These are phyloP conservation scores for Drosophila sulfurigaster DNA, from an alignment of 1,140 invertebrate genomes.

Conservation along the genomic window DNA sequence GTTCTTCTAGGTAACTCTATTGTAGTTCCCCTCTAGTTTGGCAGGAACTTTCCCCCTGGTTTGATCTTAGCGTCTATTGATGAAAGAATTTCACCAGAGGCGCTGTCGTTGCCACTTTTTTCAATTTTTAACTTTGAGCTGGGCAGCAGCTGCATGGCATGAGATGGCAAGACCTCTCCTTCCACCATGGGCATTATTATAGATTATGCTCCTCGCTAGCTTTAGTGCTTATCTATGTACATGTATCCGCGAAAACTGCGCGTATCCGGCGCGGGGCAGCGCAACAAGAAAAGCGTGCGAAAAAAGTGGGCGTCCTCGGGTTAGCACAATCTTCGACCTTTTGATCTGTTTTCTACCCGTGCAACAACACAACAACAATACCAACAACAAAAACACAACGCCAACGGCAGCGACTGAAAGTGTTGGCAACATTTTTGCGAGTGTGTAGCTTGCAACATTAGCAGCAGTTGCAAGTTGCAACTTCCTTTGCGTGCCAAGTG, in stretches of 20 bases:
- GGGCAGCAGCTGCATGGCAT: conserved; percentile 34
- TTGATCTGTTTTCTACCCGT: conserved; percentile 75
- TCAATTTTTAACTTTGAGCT: conserved; percentile 64
- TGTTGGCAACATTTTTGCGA: conserved; percentile 38
- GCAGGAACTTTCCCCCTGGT: conserved; percentile 2
- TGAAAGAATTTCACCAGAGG: conserved; percentile 77
- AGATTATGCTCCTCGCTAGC: conserved; percentile 54
- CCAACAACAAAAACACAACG: not conserved
- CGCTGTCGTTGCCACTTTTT: conserved; percentile 64
- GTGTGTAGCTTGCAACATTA: conserved; percentile 39
- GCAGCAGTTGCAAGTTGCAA: conserved; percentile 56
- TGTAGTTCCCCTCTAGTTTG: too few species aligned
- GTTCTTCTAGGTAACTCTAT: too few species aligned
- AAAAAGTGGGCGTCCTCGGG: conserved; percentile 78
- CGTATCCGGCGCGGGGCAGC: conserved; percentile 60
- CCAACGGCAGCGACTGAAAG: conserved; percentile 53
- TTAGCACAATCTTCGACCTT: conserved; percentile 81
- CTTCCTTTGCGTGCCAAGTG: conserved; percentile 83
- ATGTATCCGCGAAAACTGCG: conserved; percentile 41
- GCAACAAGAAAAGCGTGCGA: conserved; percentile 65
- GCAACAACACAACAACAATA: not conserved
- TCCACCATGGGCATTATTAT: conserved; percentile 49
- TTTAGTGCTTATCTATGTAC: conserved; percentile 61
- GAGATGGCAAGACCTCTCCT: not conserved
- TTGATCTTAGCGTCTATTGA: conserved; percentile 43